These are phyloP conservation scores for Orgyia antiqua DNA, from an alignment of 2,888 invertebrate species.

Conservation along the genomic window DNA sequence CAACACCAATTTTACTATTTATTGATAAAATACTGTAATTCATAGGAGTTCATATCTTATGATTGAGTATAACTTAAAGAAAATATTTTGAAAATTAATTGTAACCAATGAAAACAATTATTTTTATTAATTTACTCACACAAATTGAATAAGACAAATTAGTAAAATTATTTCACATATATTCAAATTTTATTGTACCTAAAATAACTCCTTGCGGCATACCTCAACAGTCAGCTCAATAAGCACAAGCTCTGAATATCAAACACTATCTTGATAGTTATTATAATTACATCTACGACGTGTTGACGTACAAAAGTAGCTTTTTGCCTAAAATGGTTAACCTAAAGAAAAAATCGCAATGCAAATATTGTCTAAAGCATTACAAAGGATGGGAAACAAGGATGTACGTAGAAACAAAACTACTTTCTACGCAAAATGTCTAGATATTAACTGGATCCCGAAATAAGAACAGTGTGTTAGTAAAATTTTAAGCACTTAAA, in stretches of 20 bases:
- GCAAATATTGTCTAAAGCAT: constrained; percentile 24
- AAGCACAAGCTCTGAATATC: constrained; percentile 21
- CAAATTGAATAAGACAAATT: too few species aligned
- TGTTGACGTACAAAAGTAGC: constrained; percentile 9
- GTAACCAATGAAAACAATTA: too few species aligned
- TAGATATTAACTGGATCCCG: constrained; percentile 17
- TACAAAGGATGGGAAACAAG: constrained; percentile 13
- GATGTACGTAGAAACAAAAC: constrained; percentile 12
- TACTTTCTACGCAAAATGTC: constrained; percentile 14
- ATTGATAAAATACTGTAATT: too few species aligned
- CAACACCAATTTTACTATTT: too few species aligned
- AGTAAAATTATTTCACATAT: too few species aligned
- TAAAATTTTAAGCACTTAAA: constrained; percentile 16
- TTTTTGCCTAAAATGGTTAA: constrained; percentile 11
- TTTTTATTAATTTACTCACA: too few species aligned
- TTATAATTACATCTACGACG: constrained; percentile 11
- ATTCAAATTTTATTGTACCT: constrained; percentile 1
- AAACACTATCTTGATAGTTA: constrained; percentile 17
- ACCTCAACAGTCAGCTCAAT: constrained; percentile 14
- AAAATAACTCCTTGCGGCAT: constrained; percentile 20
- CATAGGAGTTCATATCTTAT: too few species aligned
- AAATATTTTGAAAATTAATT: too few species aligned
- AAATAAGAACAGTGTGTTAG: constrained; percentile 12
- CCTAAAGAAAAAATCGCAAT: constrained; percentile 18
- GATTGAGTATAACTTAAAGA: too few species aligned